Evolutionary conservation across 2,888 invertebrate genomes (phyloP).

Genomic region (Drosophila kuntzei): DNA sequence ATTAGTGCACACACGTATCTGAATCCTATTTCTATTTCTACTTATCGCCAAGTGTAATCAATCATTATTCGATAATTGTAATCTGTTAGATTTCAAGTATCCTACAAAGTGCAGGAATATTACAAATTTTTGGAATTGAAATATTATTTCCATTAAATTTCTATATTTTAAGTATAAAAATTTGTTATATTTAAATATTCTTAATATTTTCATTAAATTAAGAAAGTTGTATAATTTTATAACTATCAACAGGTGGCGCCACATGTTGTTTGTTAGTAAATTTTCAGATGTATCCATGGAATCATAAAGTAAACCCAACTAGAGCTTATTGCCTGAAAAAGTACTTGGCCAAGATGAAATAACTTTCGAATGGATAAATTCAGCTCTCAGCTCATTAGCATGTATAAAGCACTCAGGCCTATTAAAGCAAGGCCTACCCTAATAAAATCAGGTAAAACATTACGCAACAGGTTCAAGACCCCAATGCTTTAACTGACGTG

Average conservation of each 20-base stretch:
- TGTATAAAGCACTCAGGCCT: slow-evolving; percentile 37
- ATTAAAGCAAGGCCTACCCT: slow-evolving; percentile 58
- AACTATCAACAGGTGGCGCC: slow-evolving; percentile 16
- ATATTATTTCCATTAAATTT: too few species aligned
- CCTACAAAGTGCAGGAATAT: slow-evolving; percentile 2
- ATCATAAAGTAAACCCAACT: not conserved
- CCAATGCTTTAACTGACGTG: slow-evolving; percentile 38
- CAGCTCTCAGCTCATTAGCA: slow-evolving; percentile 50
- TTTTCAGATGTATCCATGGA: not conserved
- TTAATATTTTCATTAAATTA: too few species aligned
- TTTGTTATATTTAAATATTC: too few species aligned
- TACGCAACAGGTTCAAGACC: slow-evolving; percentile 61
- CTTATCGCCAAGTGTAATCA: slow-evolving; percentile 32
- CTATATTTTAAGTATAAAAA: too few species aligned
- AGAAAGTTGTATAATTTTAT: not conserved
- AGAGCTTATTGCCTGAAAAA: not conserved
- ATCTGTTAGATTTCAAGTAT: slow-evolving; percentile 12
- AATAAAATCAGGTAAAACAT: slow-evolving; percentile 70
- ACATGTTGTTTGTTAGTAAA: not conserved
- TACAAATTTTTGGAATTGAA: not conserved
- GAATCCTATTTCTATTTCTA: slow-evolving; percentile 37
- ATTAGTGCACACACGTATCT: slow-evolving; percentile 14
- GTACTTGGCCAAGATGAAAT: not conserved
- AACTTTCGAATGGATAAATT: not conserved
- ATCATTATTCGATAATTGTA: slow-evolving; percentile 34